Evolutionary conservation across 2,888 invertebrate species (phyloP).

Genomic region (Ditula angustiorana): DNA sequence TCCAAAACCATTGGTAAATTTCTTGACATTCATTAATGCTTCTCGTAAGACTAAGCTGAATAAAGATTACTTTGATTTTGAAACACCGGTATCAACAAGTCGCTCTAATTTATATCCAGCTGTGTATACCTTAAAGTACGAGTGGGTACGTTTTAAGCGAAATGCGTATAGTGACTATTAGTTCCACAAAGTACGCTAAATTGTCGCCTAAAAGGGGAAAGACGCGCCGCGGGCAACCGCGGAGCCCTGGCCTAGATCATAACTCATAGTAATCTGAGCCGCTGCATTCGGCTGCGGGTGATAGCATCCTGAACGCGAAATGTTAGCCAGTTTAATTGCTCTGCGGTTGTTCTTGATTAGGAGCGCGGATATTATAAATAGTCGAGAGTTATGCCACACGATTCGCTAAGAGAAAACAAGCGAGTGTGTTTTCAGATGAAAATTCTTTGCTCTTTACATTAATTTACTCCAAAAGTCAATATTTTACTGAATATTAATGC

Average conservation of each 20-base stretch:
- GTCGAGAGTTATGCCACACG: background rate
- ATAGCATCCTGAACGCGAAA: conserved; percentile 58
- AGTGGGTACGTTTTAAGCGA: conserved; percentile 1
- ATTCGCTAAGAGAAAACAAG: background rate
- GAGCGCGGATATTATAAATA: conserved; percentile 4
- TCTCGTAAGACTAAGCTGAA: no score
- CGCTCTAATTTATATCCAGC: background rate
- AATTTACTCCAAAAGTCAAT: conserved; percentile 21
- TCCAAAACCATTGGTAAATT: no score
- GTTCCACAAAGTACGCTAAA: conserved; percentile 38
- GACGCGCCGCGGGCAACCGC: conserved; percentile 63
- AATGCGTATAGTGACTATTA: conserved; percentile 21
- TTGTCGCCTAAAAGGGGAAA: conserved; percentile 40
- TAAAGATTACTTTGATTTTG: no score
- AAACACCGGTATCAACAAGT: background rate
- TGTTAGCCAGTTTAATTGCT: conserved; percentile 30
- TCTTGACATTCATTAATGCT: no score
- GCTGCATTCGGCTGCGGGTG: conserved; percentile 70
- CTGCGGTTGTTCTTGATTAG: conserved; percentile 21
- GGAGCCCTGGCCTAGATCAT: conserved; percentile 66
- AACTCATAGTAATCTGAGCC: conserved; percentile 74
- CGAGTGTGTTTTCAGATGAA: background rate
- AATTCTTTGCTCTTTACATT: background rate
- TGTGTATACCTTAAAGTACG: background rate
- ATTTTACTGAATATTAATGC: conserved; percentile 32